Percentiles rank a stretch among this genome's conserved stretches.
These are phyloP conservation scores for Drosophila quadrilineata DNA, from an alignment of 1,140 invertebrate genomes.

Conservation along the genomic window DNA sequence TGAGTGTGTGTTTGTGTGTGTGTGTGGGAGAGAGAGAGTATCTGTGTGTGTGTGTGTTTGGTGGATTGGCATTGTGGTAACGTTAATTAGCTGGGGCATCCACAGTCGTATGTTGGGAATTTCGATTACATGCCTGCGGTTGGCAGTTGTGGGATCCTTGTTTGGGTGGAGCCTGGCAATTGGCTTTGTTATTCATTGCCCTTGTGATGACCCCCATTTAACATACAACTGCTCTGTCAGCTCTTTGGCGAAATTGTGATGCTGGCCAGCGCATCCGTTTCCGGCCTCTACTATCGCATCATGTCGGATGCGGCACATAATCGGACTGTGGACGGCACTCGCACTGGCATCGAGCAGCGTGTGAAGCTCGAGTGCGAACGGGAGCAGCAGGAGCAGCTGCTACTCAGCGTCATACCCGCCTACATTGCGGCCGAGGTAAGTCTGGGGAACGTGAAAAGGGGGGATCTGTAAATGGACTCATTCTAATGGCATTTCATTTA, in stretches of 20 bases:
- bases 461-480: neutral
- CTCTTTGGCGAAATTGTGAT: slow-evolving; percentile 89
- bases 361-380: slow-evolving; percentile 96
- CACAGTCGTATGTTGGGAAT: slow-evolving; percentile 21
- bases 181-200: slow-evolving; percentile 38
- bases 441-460: neutral
- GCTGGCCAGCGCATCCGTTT: slow-evolving; percentile 88
- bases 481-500: neutral
- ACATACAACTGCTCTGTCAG: slow-evolving; percentile 83
- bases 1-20: neutral
- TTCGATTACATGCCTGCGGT: slow-evolving; percentile 27
- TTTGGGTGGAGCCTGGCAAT: slow-evolving; percentile 15
- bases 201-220: slow-evolving; percentile 1
- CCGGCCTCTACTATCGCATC: slow-evolving; percentile 93
- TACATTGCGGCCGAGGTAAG: slow-evolving; percentile 83
- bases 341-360: slow-evolving; percentile 94
- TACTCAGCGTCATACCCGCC: slow-evolving; percentile 95
- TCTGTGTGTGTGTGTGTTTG: neutral
- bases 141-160: neutral
- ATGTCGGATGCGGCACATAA: slow-evolving; percentile 92
- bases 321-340: slow-evolving; percentile 92
- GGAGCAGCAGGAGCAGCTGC: slow-evolving; percentile 94
- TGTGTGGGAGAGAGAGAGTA: neutral
- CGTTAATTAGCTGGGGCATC: slow-evolving; percentile 40
- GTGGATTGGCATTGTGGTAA: slow-evolving; percentile 13